Conservation (phyloP, 2,888 invertebrate genomes). For the Erebia epiphron region DNA sequence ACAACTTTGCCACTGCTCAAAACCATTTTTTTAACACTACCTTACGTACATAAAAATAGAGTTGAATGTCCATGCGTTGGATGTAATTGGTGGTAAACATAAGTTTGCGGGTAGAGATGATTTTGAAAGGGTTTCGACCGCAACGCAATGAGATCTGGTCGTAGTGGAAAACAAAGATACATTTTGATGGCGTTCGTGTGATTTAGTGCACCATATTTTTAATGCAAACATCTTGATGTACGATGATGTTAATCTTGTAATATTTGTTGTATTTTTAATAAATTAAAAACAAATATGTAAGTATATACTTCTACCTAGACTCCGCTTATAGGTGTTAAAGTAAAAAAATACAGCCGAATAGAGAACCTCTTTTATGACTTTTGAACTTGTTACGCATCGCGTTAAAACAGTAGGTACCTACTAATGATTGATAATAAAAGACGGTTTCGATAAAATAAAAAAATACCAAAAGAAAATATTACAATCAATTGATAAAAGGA, state of each 20-base stretch:
- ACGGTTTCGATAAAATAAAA: no score
- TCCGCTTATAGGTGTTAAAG: no score
- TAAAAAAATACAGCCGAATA: no score
- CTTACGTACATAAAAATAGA: conserved; percentile 38
- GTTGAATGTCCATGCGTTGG: conserved; percentile 38
- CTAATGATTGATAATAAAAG: no score
- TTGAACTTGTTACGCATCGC: no score
- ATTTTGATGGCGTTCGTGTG: conserved; percentile 63
- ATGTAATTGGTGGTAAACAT: background rate
- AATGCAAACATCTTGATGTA: conserved; percentile 37
- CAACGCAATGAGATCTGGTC: conserved; percentile 73
- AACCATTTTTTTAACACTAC: background rate
- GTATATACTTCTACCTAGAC: no score
- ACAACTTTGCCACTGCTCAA: conserved; percentile 31
- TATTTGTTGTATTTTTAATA: background rate
- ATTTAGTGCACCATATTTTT: conserved; percentile 61
- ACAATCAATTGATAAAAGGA: no score
- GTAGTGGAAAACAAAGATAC: conserved; percentile 75
- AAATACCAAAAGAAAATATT: no score
- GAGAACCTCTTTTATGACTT: no score
- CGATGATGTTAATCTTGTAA: conserved; percentile 8
- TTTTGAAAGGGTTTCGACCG: conserved; percentile 68
- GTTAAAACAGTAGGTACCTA: no score
- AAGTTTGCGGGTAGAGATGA: conserved; percentile 46
- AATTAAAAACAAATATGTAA: no score